Evolutionary conservation across 2,113 vertebrate species (phyloP), one percentile per base, ranked within the genome.

Genomic region (Ellobius talpinus): DNA sequence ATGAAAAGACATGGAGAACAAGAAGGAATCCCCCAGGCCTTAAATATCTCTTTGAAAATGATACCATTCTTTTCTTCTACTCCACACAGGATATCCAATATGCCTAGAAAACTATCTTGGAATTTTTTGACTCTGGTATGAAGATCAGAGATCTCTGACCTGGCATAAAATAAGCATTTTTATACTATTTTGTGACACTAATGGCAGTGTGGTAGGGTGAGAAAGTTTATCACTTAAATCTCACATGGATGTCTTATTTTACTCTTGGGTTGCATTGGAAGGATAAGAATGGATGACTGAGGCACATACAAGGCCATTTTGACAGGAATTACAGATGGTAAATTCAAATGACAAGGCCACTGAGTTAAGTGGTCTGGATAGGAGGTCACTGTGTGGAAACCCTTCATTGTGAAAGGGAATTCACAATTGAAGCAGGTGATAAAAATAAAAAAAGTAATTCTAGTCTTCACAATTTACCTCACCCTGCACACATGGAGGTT

Each of bases 161-260:
- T 63, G 36, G 50, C 31, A 24, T 24, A 76, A 14, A 45, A 26
- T 33, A 47, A 21, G 31, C 36, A 39, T 21, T 39, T 45, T 76
- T 0, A 58, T 50, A 84, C 61, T 29, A 19, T 29, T 63, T 82
- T n/a, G 3, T 78, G 21, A 19, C 66, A 31, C 55, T n/a, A 52
- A 89, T 11, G 10, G 0, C 1, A n/a, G 2, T 65, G 4, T 68
- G 10, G 50, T 17, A 16, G 5, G 39, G 87, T 55, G 33, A 65
- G 17, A 8, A 1, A 42, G 7, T 1, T 17, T 4, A 2, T 70
- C 2, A 4, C 1, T 21, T 31, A 11, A 14, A 89, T 29, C 31
- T 55, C 66, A 19, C 24, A 1, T 14, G 9, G 9, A 87, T 24
- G 3, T 19, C 9, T 24, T 31, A 1, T 23, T 12, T 87, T 21